Percentiles rank a stretch among this genome's conserved stretches.
phyloP scores from a whole-genome alignment of 2,797 vertebrate genomes.

The Alcedo quadribrachys region DNA sequence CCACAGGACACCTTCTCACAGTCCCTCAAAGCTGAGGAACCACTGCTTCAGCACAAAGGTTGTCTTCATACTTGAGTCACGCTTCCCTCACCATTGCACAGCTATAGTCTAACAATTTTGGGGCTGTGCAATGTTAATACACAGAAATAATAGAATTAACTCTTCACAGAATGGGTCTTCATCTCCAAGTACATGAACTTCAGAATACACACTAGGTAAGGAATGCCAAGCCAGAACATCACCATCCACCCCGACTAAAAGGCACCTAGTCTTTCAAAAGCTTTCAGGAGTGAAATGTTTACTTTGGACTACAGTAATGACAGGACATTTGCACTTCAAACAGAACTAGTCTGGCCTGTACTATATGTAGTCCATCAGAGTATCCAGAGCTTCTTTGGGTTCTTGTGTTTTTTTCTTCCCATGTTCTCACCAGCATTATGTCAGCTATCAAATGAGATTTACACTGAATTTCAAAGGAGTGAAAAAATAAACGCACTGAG shows the following conservation, averaged over 20 bases:
- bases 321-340: neutral
- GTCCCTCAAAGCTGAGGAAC: neutral
- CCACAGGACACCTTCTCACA: neutral
- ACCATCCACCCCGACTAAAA: neutral
- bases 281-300: neutral
- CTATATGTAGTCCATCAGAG: neutral
- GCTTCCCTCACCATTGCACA: neutral
- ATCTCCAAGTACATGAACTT: neutral
- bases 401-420: neutral
- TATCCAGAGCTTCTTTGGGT: neutral
- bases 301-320: neutral
- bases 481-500: neutral
- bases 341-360: neutral
- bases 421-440: neutral
- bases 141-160: neutral
- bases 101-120: neutral
- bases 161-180: neutral
- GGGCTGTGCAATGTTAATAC: neutral
- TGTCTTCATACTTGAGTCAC: neutral
- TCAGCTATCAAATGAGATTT: constrained; percentile 47
- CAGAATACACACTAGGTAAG: neutral
- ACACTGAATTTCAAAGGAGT: constrained; percentile 34
- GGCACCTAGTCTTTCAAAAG: neutral
- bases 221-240: neutral
- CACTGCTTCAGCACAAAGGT: neutral